Percentiles rank a stretch among this genome's conserved stretches.
Evolutionary conservation across 1,140 invertebrate species (phyloP).

Genomic region (Magallana ariakensis): DNA sequence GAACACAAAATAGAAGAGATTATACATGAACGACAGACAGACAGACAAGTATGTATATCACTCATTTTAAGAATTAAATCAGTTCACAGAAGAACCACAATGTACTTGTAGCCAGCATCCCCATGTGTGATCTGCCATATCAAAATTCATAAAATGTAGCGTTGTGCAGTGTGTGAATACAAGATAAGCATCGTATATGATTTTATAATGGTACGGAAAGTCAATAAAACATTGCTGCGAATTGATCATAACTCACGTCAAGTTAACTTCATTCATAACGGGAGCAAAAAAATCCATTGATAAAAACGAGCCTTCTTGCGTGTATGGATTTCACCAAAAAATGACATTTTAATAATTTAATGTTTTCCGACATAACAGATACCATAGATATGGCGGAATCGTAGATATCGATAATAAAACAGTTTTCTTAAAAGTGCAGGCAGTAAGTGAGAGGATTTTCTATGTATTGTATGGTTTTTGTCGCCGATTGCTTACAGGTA

Average conservation of each 20-base stretch:
- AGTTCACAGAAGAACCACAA: no score
- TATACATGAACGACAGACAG: no score
- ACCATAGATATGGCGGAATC: not conserved
- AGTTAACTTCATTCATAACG: not conserved
- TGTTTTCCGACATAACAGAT: not conserved
- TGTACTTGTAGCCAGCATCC: no score
- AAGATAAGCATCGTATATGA: not conserved
- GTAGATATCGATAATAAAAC: not conserved
- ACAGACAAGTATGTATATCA: no score
- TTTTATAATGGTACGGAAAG: not conserved
- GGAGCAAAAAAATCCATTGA: not conserved
- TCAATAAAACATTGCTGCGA: conserved; percentile 1
- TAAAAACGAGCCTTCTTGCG: not conserved
- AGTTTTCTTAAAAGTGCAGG: conserved; percentile 16
- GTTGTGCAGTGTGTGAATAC: not conserved
- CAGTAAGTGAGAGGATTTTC: not conserved
- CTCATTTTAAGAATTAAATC: no score
- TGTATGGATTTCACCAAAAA: not conserved
- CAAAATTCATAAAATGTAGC: not conserved
- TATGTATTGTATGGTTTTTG: no score
- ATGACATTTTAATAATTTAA: conserved; percentile 26
- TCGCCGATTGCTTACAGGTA: no score
- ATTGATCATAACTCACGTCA: not conserved
- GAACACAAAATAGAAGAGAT: no score
- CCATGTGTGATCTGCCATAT: not conserved